phyloP scores from a whole-genome alignment of 2,888 invertebrate genomes.

The Nemapogon koenigi region DNA sequence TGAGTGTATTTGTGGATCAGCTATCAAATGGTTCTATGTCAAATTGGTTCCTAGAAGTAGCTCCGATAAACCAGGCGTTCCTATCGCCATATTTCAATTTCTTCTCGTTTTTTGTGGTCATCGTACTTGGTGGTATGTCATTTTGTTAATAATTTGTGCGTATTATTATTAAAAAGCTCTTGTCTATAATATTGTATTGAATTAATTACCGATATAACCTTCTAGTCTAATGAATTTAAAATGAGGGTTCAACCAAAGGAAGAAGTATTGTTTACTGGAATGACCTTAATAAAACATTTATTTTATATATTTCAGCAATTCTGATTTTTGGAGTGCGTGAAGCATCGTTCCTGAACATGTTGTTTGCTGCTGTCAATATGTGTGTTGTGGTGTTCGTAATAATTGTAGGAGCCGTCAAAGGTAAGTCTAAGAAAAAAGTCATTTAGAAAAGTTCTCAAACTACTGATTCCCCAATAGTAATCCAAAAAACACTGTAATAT shows the following conservation, averaged over 20 bases:
- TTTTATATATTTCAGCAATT: conserved; percentile 49
- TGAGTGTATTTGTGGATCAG: conserved; percentile 77
- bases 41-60: conserved; percentile 62
- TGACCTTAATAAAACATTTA: not conserved
- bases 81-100: conserved; percentile 77
- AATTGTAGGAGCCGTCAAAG: conserved; percentile 71
- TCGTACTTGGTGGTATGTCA: conserved; percentile 70
- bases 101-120: conserved; percentile 71
- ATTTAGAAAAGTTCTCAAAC: too few species aligned
- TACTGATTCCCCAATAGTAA: too few species aligned
- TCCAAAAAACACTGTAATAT: too few species aligned
- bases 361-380: conserved; percentile 77
- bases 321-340: conserved; percentile 81
- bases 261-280: not conserved
- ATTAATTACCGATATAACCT: not conserved
- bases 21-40: conserved; percentile 69
- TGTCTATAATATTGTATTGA: not conserved
- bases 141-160: not conserved
- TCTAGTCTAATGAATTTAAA: too few species aligned
- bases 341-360: conserved; percentile 78
- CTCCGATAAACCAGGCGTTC: conserved; percentile 65
- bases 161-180: conserved; percentile 11
- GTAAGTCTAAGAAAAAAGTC: conserved; percentile 51
- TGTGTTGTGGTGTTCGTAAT: conserved; percentile 76
- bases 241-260: not conserved